Percentiles rank a stretch among this genome's conserved stretches.
These are phyloP conservation scores for Scaptomyza reducta DNA, from an alignment of 2,888 invertebrate genomes.

Conservation along the genomic window DNA sequence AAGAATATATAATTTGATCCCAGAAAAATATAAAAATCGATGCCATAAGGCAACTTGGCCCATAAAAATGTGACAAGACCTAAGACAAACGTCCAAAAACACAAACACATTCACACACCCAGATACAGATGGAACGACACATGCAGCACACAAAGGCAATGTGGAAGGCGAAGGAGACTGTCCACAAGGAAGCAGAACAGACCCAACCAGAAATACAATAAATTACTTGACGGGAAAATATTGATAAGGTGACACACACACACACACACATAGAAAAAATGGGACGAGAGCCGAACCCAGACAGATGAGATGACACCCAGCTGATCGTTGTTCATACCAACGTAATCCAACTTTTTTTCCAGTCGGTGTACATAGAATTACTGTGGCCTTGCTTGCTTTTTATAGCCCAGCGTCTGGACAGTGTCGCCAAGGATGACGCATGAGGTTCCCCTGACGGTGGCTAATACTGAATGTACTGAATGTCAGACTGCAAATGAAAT, in stretches of 20 bases:
- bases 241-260: constrained; percentile 80
- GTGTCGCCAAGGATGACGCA: constrained; percentile 78
- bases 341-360: background rate
- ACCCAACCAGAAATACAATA: constrained; percentile 72
- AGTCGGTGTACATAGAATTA: constrained; percentile 13
- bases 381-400: constrained; percentile 54
- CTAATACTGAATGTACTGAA: constrained; percentile 16
- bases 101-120: constrained; percentile 17
- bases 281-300: constrained; percentile 33
- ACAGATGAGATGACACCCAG: constrained; percentile 66
- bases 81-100: constrained; percentile 65
- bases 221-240: constrained; percentile 82
- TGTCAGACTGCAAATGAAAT: constrained; percentile 62
- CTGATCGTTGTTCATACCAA: constrained; percentile 58
- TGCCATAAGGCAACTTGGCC: constrained; percentile 72
- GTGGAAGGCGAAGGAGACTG: constrained; percentile 20
- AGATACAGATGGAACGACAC: constrained; percentile 22
- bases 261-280: constrained; percentile 41
- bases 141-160: constrained; percentile 40
- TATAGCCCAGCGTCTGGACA: constrained; percentile 55
- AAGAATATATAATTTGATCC: constrained; percentile 72
- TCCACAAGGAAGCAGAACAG: constrained; percentile 64
- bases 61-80: constrained; percentile 78
- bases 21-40: constrained; percentile 73
- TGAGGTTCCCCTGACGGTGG: constrained; percentile 45